Percentiles rank a stretch among this genome's conserved stretches.
Conservation (phyloP, 2,113 vertebrate genomes). For the Lethenteron reissneri region DNA sequence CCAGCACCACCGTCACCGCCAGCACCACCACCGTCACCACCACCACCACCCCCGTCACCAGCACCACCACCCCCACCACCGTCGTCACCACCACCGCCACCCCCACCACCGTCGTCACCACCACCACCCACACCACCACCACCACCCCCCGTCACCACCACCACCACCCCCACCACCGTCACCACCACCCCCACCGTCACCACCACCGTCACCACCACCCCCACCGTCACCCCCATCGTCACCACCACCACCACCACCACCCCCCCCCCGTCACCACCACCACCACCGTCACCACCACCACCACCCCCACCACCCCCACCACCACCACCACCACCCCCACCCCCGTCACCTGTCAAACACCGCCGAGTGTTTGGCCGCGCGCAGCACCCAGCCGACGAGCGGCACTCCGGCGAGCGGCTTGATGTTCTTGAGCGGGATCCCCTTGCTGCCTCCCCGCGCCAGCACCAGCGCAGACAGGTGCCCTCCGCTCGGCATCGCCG, state of each 20-base stretch:
- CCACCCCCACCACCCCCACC: conserved; percentile 1
- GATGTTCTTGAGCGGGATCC: conserved; percentile 59
- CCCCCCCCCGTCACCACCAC: conserved; percentile 19
- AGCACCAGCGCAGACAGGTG: conserved; percentile 31
- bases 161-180: neutral
- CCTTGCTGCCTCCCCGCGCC: conserved; percentile 58
- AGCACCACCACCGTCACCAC: neutral
- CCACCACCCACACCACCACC: neutral
- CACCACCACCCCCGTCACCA: neutral
- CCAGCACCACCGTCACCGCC: neutral
- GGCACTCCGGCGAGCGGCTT: conserved; percentile 44
- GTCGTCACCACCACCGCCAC: too few species aligned
- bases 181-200: neutral
- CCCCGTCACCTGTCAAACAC: conserved; percentile 38
- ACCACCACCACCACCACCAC: neutral
- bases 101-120: neutral
- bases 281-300: neutral
- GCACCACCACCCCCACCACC: neutral
- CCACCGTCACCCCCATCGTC: neutral
- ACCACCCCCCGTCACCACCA: conserved; percentile 1
- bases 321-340: neutral
- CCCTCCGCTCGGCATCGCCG: neutral
- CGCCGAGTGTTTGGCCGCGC: conserved; percentile 32
- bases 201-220: neutral
- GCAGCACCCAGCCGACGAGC: conserved; percentile 50